Conservation (phyloP, 2,113 vertebrate species). For the Perognathus longimembris region DNA sequence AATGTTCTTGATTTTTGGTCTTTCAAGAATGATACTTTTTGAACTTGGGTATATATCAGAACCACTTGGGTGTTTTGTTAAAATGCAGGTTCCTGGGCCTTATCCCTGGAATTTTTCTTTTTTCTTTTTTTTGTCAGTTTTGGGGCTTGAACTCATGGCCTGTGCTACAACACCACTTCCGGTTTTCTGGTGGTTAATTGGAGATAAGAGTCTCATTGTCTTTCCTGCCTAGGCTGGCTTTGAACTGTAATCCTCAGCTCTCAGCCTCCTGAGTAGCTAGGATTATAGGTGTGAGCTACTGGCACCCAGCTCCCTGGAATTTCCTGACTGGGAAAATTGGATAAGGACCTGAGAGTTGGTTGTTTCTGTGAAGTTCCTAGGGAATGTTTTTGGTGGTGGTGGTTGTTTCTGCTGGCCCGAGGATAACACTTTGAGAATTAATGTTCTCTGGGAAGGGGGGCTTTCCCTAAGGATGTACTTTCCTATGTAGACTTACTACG, state of each 20-base stretch:
- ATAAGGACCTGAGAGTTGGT: not conserved
- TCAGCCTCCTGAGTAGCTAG: too few relatives aligned
- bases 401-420: not conserved
- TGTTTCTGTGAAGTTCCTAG: not conserved
- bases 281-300: too few relatives aligned
- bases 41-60: not conserved
- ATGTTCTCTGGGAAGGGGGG: fast-evolving
- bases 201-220: too few relatives aligned
- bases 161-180: too few relatives aligned
- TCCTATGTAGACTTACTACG: not conserved
- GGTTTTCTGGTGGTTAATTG: too few relatives aligned
- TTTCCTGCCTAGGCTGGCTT: too few relatives aligned
- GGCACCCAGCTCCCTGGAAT: too few relatives aligned
- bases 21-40: not conserved
- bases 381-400: not conserved
- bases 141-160: too few relatives aligned
- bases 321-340: not conserved
- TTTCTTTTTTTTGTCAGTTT: too few relatives aligned
- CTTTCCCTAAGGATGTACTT: not conserved
- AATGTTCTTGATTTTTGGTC: not conserved
- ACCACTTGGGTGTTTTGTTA: not conserved
- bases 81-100: not conserved
- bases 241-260: too few relatives aligned
- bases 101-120: not conserved
- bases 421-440: not conserved